A percentile compares a stretch with the other conserved stretches of the same genome.
Conservation (phyloP, 2,113 vertebrate genomes). For the Bungarus multicinctus region DNA sequence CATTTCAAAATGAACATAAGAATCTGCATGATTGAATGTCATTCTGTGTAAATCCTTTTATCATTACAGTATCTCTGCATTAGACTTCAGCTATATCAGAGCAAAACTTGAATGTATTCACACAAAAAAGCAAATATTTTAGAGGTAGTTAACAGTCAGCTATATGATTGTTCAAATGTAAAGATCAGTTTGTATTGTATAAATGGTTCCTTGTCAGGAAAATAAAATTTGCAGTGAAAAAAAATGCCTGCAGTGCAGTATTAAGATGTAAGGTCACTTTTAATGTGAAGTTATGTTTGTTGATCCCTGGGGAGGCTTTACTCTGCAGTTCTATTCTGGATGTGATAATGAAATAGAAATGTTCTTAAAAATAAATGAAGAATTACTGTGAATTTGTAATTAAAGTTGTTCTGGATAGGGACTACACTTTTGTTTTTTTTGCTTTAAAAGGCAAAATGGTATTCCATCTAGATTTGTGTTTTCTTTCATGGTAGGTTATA, state of each 20-base stretch:
- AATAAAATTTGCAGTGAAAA: neutral
- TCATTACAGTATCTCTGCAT: neutral
- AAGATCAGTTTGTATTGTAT: neutral
- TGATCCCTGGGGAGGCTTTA: neutral
- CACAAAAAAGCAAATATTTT: neutral
- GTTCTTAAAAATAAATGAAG: neutral
- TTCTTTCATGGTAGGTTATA: neutral
- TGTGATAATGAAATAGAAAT: neutral
- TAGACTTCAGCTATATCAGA: neutral
- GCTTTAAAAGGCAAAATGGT: neutral
- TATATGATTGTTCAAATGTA: neutral
- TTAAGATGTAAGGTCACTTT: neutral
- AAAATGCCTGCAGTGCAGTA: neutral
- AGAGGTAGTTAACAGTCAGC: neutral
- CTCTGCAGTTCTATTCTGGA: neutral
- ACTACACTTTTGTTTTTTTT: neutral
- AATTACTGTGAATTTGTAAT: neutral
- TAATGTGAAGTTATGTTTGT: neutral
- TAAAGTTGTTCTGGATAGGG: neutral
- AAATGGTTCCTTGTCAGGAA: neutral
- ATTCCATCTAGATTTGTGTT: neutral
- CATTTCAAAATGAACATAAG: neutral
- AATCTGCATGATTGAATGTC: neutral
- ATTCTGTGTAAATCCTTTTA: neutral
- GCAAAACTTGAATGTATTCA: neutral